Evolutionary conservation across 2,113 vertebrate genomes (phyloP).

Genomic region (Grus americana): DNA sequence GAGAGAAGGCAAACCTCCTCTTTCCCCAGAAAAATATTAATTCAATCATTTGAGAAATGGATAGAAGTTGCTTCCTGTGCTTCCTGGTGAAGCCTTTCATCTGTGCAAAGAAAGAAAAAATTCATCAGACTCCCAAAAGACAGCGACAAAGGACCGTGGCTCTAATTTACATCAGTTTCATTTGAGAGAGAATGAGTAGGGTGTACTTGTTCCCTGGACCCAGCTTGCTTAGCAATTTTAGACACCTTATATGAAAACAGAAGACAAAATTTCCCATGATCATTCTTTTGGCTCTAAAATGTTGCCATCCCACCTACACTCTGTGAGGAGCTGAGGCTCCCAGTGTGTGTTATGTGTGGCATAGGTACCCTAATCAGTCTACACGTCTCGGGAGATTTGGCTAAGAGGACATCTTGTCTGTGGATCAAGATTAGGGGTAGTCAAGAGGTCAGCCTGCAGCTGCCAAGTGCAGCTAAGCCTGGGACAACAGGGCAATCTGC

Average conservation of each 20-base stretch:
- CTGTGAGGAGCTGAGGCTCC: neutral
- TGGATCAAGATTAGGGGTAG: too few relatives aligned
- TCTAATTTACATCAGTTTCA: neutral
- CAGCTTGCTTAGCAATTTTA: neutral
- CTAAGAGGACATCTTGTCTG: neutral
- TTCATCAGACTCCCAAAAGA: neutral
- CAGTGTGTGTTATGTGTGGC: neutral
- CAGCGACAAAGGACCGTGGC: rapidly evolving
- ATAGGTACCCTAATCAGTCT: too few relatives aligned
- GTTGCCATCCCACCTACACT: neutral
- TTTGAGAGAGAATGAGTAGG: neutral
- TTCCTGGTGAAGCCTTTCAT: neutral
- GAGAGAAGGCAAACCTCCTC: neutral
- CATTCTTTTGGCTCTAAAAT: neutral
- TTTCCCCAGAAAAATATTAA: neutral
- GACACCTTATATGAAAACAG: neutral
- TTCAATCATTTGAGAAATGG: neutral
- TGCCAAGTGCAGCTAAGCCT: neutral
- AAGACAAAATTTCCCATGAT: neutral
- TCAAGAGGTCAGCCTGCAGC: neutral
- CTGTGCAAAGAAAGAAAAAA: neutral
- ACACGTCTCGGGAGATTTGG: rapidly evolving
- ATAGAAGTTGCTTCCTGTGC: neutral
- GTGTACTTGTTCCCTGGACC: neutral
- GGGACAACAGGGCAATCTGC: rapidly evolving